phyloP scores from a whole-genome alignment of 2,113 vertebrate species.

The Nothocercus nigrocapillus region DNA sequence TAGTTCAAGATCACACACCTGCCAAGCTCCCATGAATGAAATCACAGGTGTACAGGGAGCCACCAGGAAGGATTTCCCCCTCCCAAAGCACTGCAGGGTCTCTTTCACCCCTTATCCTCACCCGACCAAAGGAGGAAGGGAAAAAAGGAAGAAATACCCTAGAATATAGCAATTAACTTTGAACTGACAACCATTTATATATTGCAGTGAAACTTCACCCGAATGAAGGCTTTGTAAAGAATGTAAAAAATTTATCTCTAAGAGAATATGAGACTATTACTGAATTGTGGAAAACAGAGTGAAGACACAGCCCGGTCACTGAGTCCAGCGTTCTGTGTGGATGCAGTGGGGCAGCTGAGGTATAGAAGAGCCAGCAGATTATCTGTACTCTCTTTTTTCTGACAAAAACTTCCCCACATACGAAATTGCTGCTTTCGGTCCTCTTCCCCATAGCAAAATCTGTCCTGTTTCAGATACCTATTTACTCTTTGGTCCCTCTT shows the following conservation, averaged over 20 bases:
- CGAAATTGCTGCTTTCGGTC: neutral
- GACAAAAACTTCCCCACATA: neutral
- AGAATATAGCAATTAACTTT: neutral
- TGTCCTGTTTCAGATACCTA: neutral
- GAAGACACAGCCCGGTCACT: neutral
- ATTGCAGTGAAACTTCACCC: neutral
- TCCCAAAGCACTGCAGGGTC: neutral
- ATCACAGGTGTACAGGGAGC: neutral
- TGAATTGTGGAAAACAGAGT: neutral
- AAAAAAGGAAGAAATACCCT: neutral
- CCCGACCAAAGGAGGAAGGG: neutral
- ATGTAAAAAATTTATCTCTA: neutral
- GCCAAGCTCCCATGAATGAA: neutral
- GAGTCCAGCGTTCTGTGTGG: neutral
- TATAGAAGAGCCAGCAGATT: neutral
- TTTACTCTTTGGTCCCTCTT: neutral
- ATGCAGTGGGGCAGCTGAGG: neutral
- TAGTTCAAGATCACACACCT: neutral
- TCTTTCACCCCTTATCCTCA: neutral
- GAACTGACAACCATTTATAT: accelerated
- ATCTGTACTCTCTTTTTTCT: neutral
- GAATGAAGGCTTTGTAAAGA: neutral
- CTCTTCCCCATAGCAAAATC: neutral
- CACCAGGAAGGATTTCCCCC: neutral
- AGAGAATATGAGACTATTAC: neutral